Evolutionary conservation across 2,113 vertebrate species (phyloP).

Genomic region (Climacteris rufus): DNA sequence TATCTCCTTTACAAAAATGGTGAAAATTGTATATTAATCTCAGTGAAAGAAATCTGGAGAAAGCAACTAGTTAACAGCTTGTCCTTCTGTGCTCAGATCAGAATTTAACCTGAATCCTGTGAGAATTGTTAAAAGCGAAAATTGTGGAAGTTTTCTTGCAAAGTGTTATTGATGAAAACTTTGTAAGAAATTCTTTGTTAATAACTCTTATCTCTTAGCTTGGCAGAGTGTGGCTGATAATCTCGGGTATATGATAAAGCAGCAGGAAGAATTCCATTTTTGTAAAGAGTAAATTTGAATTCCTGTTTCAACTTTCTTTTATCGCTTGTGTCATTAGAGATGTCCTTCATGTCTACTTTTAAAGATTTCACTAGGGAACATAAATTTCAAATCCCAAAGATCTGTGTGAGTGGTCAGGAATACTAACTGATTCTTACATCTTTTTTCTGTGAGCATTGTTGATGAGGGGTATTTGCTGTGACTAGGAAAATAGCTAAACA

Average conservation of each 20-base stretch:
- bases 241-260: background rate
- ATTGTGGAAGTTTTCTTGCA: background rate
- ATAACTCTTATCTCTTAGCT: background rate
- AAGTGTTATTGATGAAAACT: background rate
- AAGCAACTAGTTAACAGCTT: background rate
- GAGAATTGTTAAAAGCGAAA: background rate
- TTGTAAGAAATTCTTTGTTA: background rate
- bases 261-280: conserved; percentile 1
- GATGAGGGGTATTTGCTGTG: background rate
- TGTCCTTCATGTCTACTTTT: background rate
- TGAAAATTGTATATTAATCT: background rate
- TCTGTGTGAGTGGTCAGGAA: background rate
- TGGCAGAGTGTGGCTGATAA: background rate
- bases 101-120: background rate
- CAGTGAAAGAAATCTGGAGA: background rate
- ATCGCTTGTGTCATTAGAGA: conserved; percentile 5
- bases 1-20: background rate
- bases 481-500: background rate
- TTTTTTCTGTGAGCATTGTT: conserved; percentile 3
- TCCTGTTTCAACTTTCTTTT: background rate
- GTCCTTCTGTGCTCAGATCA: background rate
- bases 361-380: background rate
- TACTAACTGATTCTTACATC: background rate
- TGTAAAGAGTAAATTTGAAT: background rate
- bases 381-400: background rate